Evolutionary conservation across 2,113 vertebrate species (phyloP), one percentile per base, ranked within the genome.

Genomic region (Pseudolaguvia tuberculata): DNA sequence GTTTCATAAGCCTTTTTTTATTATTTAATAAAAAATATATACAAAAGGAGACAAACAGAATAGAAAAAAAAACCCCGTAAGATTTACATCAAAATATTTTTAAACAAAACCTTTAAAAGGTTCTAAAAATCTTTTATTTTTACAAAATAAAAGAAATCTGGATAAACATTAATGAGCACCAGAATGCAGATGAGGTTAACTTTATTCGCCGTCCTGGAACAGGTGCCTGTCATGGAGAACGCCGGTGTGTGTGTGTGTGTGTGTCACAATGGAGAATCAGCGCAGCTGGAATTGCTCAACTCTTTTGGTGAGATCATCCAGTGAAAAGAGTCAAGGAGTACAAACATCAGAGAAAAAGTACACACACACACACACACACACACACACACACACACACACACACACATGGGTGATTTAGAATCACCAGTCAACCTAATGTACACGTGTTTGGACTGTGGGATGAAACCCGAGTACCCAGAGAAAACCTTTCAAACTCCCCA

Each of bases 301-400:
- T 87, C 92, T 94, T 83, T 89, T 85, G 74, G 93, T 89, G 79
- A 97, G 88, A 75, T 91, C 90, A 75, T 93, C 89, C 56, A 97
- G 96, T 98, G 82, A 78, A 75, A 23, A 63, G 2, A 77, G 93
- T 97, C 89, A 97, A 97, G 92, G 90, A 74, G 76, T 70, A 73
- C 61, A 42, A 53, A 55, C 20, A 59, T 21, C 17, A 65, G 3
- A 52, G 17, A 17, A 58, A 35, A 53, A 13, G 45, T 15, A 4
- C 1, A 39, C 8, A 39, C 21, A 14, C 31, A n/a, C 10, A 10
- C 25, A 71, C 6, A 35, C 8, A 25, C 39, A 51, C 31, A 59
- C 42, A 52, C 4, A 56, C 20, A 4, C 6, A 48, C 21, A 11
- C 17, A 27, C 1, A 20, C 9, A 20, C 5, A 48, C 2, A n/a